Base-by-base conservation (phyloP, 2,113 vertebrate species). In the Brachyhypopomus occidentalis region DNA sequence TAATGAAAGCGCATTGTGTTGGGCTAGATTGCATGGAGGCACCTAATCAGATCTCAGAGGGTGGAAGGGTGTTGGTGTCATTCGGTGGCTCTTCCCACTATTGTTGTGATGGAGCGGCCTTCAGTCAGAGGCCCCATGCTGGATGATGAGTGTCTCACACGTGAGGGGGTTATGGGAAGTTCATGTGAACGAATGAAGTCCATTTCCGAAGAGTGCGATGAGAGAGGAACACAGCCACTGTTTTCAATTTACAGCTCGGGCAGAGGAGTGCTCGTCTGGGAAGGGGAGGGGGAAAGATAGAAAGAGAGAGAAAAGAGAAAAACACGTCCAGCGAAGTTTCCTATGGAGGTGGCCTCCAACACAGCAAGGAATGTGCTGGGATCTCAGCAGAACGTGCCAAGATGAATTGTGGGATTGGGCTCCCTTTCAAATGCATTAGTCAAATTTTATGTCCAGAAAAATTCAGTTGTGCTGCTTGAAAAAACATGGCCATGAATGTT, bases 141-240 rank as follows among this genome's bases (percentile, higher is more conserved):
- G 72, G 76, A 84, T 86, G 87, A 88, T 86, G 83, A 84, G 84
- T 88, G 81, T 83, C 84, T 84, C 83, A 63, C 85, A 81, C 71
- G 79, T 84, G 81, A 79, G 84, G 81, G 45, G 87, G 84, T 88
- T 84, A 86, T 17, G 72, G 83, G 84, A 86, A 88, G 84, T 88
- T 88, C 85, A 86, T 73, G 72, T 56, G 80, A 82, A 86, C 87
- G 81, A 84, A 86, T 88, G 84, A 84, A 88, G 86, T 83, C 84
- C 84, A 88, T 88, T 86, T 84, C 84, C 81, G 69, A 83, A 80
- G 83, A 78, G 82, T 81, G 73, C 76, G 62, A 84, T 83, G 85
- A 86, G 83, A 83, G 79, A 81, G 77, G 78, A 76, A 87, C 73
- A 83, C 78, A 73, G 82, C 75, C 85, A 77, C 83, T 82, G 81